Evolutionary conservation across 2,797 vertebrate genomes (phyloP), one percentile per base, ranked within the genome.

Genomic region (Syndactyla subalaris): DNA sequence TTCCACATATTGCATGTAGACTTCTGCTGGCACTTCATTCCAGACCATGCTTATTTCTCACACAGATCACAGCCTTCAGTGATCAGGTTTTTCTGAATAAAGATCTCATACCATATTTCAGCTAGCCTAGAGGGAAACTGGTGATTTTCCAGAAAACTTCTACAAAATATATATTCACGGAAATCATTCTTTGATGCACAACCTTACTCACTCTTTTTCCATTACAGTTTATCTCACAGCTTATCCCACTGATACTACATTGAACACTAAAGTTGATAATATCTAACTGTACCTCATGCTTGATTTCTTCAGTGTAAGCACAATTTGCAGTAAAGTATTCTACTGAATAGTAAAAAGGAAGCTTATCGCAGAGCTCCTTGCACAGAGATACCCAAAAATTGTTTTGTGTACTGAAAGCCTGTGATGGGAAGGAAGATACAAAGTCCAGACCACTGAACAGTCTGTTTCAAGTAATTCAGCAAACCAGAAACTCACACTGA

Each of bases 321-420:
- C 79, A 91, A 67, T 89, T 89, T 91, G 10, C n/a, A 46, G 49
- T 32, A 32, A 66, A 58, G 36, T 92, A 85, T 89, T 96, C 95
- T 82, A 82, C n/a, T 79, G 77, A 94, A 85, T 66, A 86, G 41
- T 74, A 85, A 95, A 94, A 80, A 88, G 41, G 88, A 94, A 86
- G 66, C 30, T 94, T 96, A 96, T 93, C 95, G 2, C 61, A 84
- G n/a, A 75, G 75, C 46, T 92, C 36, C 21, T 66, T 84, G 48
- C 84, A 95, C 92, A 91, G 38, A 89, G 86, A 94, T 66, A 95
- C 29, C 85, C 76, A 71, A 68, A 90, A 95, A 57, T 61, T 66
- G 68, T 63, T 90, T 91, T 87, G 48, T 70, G 49, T 85, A 85
- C 92, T 41, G 57, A 95, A 89, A 96, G 73, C 43, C 55, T 63